Evolutionary conservation across 2,888 invertebrate genomes (phyloP).

Genomic region (Limnephilus marmoratus): DNA sequence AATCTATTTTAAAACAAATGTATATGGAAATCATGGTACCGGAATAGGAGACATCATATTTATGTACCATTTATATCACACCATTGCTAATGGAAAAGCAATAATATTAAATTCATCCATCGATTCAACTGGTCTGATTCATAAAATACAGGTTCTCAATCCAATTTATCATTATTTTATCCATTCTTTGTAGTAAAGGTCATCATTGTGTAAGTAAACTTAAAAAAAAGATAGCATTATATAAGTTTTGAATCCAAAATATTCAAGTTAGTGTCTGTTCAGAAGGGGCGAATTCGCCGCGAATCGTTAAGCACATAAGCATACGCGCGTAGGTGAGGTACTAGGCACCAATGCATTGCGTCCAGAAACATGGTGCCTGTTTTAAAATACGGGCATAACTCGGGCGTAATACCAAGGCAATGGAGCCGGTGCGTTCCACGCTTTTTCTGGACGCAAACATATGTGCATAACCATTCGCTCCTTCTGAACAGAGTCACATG

Average conservation of each 20-base stretch:
- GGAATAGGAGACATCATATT: background rate
- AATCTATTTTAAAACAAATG: background rate
- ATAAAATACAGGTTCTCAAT: background rate
- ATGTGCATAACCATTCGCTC: too few relatives aligned
- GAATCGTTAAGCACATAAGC: too few relatives aligned
- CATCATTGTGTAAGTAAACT: background rate
- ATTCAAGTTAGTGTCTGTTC: background rate
- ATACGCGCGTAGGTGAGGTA: too few relatives aligned
- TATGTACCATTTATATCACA: background rate
- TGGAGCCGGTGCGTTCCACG: too few relatives aligned
- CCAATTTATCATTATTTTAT: background rate
- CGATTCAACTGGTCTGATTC: background rate
- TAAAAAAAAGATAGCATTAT: background rate
- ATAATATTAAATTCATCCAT: background rate
- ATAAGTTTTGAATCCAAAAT: background rate
- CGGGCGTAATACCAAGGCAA: too few relatives aligned
- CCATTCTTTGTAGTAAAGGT: background rate
- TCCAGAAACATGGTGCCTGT: too few relatives aligned
- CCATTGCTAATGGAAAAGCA: background rate
- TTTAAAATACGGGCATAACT: too few relatives aligned
- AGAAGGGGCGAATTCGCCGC: too few relatives aligned
- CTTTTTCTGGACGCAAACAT: too few relatives aligned
- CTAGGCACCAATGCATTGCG: too few relatives aligned
- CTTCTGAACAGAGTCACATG: background rate
- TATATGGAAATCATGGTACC: background rate